These are phyloP conservation scores for Tetrao urogallus DNA, from an alignment of 2,113 vertebrate species.

Conservation along the genomic window DNA sequence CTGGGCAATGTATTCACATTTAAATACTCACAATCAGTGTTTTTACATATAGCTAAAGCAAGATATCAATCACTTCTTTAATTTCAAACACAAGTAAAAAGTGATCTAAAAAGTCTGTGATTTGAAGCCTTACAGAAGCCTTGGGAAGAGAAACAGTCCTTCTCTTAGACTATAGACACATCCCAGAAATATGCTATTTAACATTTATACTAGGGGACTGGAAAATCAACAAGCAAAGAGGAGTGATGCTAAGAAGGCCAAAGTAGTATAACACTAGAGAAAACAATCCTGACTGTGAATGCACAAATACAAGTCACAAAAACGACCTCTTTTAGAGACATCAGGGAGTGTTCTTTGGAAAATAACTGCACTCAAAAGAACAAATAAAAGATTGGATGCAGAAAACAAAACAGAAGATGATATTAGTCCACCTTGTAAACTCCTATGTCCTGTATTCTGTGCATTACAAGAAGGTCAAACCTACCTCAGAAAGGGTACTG, in stretches of 20 bases:
- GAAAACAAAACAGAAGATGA: background rate
- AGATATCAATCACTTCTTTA: background rate
- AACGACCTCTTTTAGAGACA: background rate
- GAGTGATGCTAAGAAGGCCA: slow-evolving; percentile 2
- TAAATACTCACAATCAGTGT: background rate
- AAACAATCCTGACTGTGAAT: background rate
- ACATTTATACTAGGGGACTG: background rate
- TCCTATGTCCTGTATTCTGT: background rate
- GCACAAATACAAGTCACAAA: background rate
- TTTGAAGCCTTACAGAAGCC: background rate
- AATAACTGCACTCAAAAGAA: background rate
- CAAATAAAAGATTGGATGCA: background rate
- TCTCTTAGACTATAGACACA: background rate
- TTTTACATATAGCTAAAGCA: background rate
- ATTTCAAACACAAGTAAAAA: background rate
- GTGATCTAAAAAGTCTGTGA: background rate
- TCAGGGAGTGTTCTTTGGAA: background rate
- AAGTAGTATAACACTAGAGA: background rate
- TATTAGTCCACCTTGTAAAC: background rate
- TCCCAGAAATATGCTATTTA: background rate
- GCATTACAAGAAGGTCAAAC: background rate
- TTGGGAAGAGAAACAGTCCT: background rate
- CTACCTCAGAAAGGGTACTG: background rate
- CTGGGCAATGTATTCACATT: background rate
- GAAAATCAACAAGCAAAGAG: background rate